Evolutionary conservation across 2,888 invertebrate species (phyloP).

Genomic region (Eilema caniola): DNA sequence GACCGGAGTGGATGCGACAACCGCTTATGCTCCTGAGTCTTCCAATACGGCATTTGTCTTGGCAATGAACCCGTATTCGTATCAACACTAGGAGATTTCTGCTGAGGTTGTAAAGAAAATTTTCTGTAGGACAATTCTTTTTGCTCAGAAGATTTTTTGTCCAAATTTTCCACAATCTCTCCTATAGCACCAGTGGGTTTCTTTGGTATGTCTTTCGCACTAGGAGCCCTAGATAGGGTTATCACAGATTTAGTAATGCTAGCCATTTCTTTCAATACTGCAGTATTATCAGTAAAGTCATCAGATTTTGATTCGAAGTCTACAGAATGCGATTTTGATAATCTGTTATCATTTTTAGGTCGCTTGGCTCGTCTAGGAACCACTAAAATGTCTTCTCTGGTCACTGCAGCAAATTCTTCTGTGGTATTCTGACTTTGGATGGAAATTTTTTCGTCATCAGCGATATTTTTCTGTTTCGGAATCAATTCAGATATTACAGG

Average conservation of each 20-base stretch:
- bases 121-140: constrained; percentile 63
- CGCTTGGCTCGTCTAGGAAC: constrained; percentile 78
- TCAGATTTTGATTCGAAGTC: constrained; percentile 30
- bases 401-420: constrained; percentile 66
- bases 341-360: constrained; percentile 64
- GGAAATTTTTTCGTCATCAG: constrained; percentile 79
- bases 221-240: constrained; percentile 74
- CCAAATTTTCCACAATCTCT: constrained; percentile 67
- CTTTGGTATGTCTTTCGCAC: constrained; percentile 68
- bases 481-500: constrained; percentile 47
- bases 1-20: constrained; percentile 80
- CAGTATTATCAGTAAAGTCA: constrained; percentile 26
- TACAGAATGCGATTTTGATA: constrained; percentile 38
- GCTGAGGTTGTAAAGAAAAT: constrained; percentile 72
- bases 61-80: constrained; percentile 73
- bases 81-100: constrained; percentile 57
- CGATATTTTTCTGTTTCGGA: constrained; percentile 67
- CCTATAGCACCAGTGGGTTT: constrained; percentile 59
- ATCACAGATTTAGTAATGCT: constrained; percentile 75
- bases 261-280: constrained; percentile 61
- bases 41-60: constrained; percentile 78
- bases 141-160: constrained; percentile 58
- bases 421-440: constrained; percentile 55
- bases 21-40: constrained; percentile 80
- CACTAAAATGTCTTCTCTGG: constrained; percentile 76